A percentile compares a stretch with the other conserved stretches of the same genome.
Conservation (phyloP, 2,888 invertebrate species). For the Gortyna flavago region DNA sequence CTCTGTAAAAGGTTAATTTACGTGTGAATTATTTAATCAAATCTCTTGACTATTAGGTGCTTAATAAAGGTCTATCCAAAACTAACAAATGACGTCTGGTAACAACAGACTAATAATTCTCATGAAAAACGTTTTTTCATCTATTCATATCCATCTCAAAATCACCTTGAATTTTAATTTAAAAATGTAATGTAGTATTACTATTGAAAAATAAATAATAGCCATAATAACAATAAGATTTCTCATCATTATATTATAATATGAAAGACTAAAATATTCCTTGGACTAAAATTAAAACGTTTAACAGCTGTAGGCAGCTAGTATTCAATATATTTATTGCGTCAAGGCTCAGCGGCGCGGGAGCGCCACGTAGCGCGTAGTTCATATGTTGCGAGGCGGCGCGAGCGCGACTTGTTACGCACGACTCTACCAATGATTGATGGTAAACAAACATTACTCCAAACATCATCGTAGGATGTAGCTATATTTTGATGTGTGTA, state of each 20-base stretch:
- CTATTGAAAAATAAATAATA: constrained; percentile 12
- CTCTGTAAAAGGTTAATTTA: not conserved
- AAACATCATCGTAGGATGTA: constrained; percentile 55
- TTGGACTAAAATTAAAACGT: constrained; percentile 25
- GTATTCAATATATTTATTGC: constrained; percentile 43
- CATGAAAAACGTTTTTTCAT: not conserved
- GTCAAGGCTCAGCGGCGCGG: constrained; percentile 29
- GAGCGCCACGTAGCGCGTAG: constrained; percentile 21
- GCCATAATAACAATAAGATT: constrained; percentile 3
- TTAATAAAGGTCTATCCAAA: not conserved
- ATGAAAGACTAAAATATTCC: not conserved
- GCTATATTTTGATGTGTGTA: constrained; percentile 63
- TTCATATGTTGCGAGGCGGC: constrained; percentile 17
- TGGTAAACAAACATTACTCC: constrained; percentile 64
- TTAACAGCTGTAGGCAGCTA: constrained; percentile 25
- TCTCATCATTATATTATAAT: constrained; percentile 8
- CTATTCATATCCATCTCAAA: not conserved
- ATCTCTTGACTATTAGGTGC: not conserved
- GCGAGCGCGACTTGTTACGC: constrained; percentile 45
- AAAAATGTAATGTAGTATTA: not conserved
- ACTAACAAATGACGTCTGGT: constrained; percentile 4
- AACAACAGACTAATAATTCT: not conserved
- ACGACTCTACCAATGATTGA: constrained; percentile 61
- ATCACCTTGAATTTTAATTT: constrained; percentile 10
- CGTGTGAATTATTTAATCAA: not conserved